Base-by-base conservation (phyloP, 2,888 invertebrate species). In the Drosophila neonasuta region DNA sequence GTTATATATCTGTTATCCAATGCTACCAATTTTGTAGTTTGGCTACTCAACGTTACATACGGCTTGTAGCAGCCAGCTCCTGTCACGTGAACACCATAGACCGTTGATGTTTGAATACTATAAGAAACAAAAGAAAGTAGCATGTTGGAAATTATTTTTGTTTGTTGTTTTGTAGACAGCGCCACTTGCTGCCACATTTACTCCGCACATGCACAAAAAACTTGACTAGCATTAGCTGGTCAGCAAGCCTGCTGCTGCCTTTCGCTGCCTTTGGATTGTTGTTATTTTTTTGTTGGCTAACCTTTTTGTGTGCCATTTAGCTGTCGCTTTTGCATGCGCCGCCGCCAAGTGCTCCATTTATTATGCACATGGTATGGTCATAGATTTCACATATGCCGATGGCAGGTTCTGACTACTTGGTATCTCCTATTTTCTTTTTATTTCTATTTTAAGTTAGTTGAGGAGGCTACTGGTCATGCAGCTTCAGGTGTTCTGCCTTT, bases 351-450 rank as follows among this genome's bases (percentile, higher is more conserved):
- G 86, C 81, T 81, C 81, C 81, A 81, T 81, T 81, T 81, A 86
- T 81, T 81, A 81, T 86, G 76, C 70, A 68, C 79, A 55, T n/a
- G 80, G 59, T 82, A 79, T 65, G 64, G 88, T 32, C 72, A 86
- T 80, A 86, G 86, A 80, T 80, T 83, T 78, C 88, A 54, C 65
- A 76, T 73, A 56, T 70, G 80, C 86, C 86, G 78, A 62, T 73
- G 84, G 73, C 86, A 79, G 80, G 74, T 71, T 85, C 80, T 65
- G 60, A 74, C 80, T 73, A 70, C 63, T 61, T 39, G 29, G 50
- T 45, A 20, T 44, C 7, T 34, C n/a, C n/a, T 20, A 17, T 55
- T 42, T 44, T 51, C n/a, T 17, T 20, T 45, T 29, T 45, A 45
- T 24, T 29, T 24, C 6, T 13, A 51, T 52, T 41, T 59, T 66